A percentile compares a stretch with the other conserved stretches of the same genome.
Evolutionary conservation across 1,140 invertebrate genomes (phyloP).

Genomic region (Heterodera schachtii): DNA sequence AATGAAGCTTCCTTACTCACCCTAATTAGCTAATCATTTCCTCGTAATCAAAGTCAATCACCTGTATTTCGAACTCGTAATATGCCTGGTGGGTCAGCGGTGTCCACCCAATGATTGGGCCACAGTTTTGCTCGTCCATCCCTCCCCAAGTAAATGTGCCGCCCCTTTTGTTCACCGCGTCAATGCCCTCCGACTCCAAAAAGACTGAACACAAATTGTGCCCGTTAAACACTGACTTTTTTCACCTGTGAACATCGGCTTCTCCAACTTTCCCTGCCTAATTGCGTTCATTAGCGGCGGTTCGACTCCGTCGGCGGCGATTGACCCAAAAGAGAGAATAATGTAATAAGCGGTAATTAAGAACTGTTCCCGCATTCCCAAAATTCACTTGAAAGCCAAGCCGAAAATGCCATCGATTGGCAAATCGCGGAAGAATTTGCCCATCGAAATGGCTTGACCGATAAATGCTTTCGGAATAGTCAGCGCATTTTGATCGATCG

Average conservation of each 20-base stretch:
- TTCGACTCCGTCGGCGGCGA: conserved; percentile 4
- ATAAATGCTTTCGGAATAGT: conserved; percentile 25
- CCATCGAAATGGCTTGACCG: conserved; percentile 21
- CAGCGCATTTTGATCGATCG: conserved; percentile 1
- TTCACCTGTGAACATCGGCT: conserved; percentile 6
- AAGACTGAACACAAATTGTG: background rate
- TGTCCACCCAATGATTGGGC: conserved; percentile 25
- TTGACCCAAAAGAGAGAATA: conserved; percentile 4
- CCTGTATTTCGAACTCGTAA: conserved; percentile 34
- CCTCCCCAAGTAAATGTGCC: conserved; percentile 31
- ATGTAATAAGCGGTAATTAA: background rate
- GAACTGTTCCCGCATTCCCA: background rate
- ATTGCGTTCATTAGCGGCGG: conserved; percentile 18
- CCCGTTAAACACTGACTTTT: background rate
- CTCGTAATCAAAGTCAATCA: no score
- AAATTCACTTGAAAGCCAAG: conserved; percentile 9
- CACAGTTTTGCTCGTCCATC: conserved; percentile 40
- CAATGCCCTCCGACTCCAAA: conserved; percentile 9
- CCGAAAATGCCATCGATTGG: conserved; percentile 27
- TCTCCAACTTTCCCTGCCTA: background rate
- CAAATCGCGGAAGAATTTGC: background rate
- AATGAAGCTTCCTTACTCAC: no score
- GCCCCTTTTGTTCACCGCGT: conserved; percentile 14
- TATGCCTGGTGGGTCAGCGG: conserved; percentile 19
- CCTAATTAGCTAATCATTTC: no score